A percentile compares a stretch with the other conserved stretches of the same genome.
Evolutionary conservation across 1,140 invertebrate genomes (phyloP).

Genomic region (Holotrichia oblita): DNA sequence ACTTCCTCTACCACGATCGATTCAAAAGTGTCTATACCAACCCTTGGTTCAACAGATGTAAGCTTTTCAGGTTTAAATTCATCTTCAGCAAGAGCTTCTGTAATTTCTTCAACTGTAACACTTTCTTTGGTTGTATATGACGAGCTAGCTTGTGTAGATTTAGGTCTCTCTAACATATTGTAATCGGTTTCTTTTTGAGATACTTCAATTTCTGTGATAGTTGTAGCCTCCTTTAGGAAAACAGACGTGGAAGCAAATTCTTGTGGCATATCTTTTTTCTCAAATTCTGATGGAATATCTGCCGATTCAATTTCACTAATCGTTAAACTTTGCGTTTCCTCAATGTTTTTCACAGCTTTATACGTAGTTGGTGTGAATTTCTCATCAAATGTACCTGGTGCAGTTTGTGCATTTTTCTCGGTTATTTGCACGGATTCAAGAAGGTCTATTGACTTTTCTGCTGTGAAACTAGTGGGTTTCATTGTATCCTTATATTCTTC

Average conservation of each 20-base stretch:
- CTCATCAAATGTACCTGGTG: conserved; percentile 64
- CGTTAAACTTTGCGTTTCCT: conserved; percentile 68
- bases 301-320: conserved; percentile 66
- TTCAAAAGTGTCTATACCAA: conserved; percentile 70
- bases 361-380: conserved; percentile 63
- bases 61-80: conserved; percentile 56
- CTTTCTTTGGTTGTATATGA: conserved; percentile 65
- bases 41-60: conserved; percentile 64
- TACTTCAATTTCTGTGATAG: conserved; percentile 68
- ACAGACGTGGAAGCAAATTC: conserved; percentile 64
- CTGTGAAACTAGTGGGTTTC: conserved; percentile 60
- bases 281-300: conserved; percentile 39
- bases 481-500: conserved; percentile 62
- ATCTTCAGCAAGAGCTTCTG: conserved; percentile 69
- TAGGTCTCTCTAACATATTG: conserved; percentile 60
- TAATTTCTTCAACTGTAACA: conserved; percentile 70
- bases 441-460: conserved; percentile 65
- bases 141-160: conserved; percentile 63
- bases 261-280: conserved; percentile 44
- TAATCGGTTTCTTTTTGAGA: conserved; percentile 68
- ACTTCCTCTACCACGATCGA: conserved; percentile 73
- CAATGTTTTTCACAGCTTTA: conserved; percentile 64
- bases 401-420: conserved; percentile 67
- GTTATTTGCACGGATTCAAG: conserved; percentile 69
- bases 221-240: conserved; percentile 71